A percentile compares a stretch with the other conserved stretches of the same genome.
These are phyloP conservation scores for Tanypteryx hageni DNA, from an alignment of 2,888 invertebrate species.

Conservation along the genomic window DNA sequence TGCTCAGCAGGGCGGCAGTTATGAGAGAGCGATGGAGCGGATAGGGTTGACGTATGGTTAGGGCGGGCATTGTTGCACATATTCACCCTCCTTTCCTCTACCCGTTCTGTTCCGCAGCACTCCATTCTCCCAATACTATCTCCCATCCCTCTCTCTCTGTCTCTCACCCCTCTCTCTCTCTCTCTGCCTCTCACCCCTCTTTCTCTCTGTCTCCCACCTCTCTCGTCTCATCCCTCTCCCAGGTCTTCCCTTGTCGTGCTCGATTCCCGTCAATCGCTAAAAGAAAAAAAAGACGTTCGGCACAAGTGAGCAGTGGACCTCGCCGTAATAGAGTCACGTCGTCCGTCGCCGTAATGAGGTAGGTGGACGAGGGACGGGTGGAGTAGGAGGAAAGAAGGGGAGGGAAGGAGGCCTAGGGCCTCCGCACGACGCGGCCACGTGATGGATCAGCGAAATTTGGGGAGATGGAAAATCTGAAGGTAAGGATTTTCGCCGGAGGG, in stretches of 20 bases:
- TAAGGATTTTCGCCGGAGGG: neutral
- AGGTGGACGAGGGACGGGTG: neutral
- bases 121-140: neutral
- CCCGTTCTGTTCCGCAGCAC: neutral
- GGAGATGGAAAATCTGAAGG: neutral
- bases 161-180: neutral
- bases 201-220: neutral
- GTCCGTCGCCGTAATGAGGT: neutral
- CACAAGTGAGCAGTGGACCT: neutral
- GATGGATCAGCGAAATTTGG: neutral
- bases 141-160: neutral
- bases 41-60: neutral
- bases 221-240: neutral
- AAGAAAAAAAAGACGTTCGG: neutral
- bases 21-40: neutral
- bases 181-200: neutral
- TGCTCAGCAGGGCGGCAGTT: neutral
- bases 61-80: neutral
- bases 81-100: neutral
- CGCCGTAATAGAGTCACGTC: neutral
- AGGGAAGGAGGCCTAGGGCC: no score
- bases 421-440: neutral
- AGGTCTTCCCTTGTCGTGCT: neutral
- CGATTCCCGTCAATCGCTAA: conserved; percentile 8
- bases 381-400: no score